Evolutionary conservation across 1,140 invertebrate genomes (phyloP).

Genomic region (Drosophila pseudoobscura): DNA sequence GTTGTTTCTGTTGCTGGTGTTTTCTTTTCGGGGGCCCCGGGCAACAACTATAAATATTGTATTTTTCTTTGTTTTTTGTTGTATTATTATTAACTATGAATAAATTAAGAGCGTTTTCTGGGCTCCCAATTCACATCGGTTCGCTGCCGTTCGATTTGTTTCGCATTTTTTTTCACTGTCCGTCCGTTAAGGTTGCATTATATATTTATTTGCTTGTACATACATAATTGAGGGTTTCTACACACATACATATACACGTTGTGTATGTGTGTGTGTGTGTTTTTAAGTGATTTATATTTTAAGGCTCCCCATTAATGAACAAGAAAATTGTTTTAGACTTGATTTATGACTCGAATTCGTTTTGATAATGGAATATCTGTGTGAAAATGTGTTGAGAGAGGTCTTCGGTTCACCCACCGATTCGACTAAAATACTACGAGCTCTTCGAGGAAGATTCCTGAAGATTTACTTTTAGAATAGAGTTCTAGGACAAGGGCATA

Average conservation of each 20-base stretch:
- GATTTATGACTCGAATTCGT: not conserved
- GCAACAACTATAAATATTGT: slow-evolving; percentile 1
- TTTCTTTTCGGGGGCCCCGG: not conserved
- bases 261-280: too few species aligned
- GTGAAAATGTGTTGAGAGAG: not conserved
- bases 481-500: too few species aligned
- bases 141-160: slow-evolving; percentile 36
- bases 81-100: slow-evolving; percentile 53
- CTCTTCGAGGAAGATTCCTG: too few species aligned
- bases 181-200: slow-evolving; percentile 30
- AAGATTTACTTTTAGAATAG: too few species aligned
- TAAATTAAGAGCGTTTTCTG: slow-evolving; percentile 56
- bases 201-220: not conserved
- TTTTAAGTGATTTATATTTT: not conserved
- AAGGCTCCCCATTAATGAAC: slow-evolving; percentile 8
- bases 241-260: too few species aligned
- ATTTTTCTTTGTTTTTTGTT: slow-evolving; percentile 27
- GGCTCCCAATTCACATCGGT: slow-evolving; percentile 19
- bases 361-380: slow-evolving; percentile 22
- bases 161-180: slow-evolving; percentile 14
- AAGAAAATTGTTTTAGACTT: slow-evolving; percentile 10
- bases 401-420: too few species aligned
- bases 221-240: too few species aligned
- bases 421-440: too few species aligned
- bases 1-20: slow-evolving; percentile 4